Percentiles rank a stretch among this genome's conserved stretches.
Evolutionary conservation across 2,888 invertebrate species (phyloP).

Genomic region (Achlya flavicornis): DNA sequence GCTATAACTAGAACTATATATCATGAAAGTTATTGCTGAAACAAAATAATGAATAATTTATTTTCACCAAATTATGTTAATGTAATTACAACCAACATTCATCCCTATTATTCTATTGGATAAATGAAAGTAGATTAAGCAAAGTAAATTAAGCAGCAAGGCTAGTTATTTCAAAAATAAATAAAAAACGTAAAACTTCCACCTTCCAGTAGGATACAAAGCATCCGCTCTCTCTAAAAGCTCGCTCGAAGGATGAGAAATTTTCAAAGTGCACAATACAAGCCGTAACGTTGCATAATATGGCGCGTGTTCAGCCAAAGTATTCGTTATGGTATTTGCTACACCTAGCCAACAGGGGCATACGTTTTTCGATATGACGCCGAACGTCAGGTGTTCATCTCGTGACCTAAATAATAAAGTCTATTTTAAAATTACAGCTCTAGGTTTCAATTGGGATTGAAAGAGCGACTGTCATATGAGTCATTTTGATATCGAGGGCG

Average conservation of each 20-base stretch:
- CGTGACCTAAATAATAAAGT: slow-evolving; percentile 50
- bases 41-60: too few relatives aligned
- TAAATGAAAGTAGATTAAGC: too few relatives aligned
- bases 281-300: slow-evolving; percentile 81
- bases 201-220: not conserved
- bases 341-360: slow-evolving; percentile 82
- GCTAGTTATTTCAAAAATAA: slow-evolving; percentile 17
- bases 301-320: slow-evolving; percentile 80
- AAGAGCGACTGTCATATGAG: slow-evolving; percentile 43
- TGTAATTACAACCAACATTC: not conserved
- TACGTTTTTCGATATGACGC: slow-evolving; percentile 82
- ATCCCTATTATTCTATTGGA: not conserved
- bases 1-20: not conserved
- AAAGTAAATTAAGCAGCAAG: not conserved
- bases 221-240: slow-evolving; percentile 53
- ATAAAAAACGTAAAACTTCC: slow-evolving; percentile 24
- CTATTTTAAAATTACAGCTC: slow-evolving; percentile 47
- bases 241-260: slow-evolving; percentile 65
- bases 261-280: slow-evolving; percentile 74
- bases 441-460: slow-evolving; percentile 53
- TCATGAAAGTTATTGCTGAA: too few relatives aligned
- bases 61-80: too few relatives aligned
- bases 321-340: slow-evolving; percentile 84
- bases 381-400: slow-evolving; percentile 83
- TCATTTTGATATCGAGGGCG: slow-evolving; percentile 47